Percentiles rank a stretch among this genome's conserved stretches.
Conservation (phyloP, 2,113 vertebrate genomes). For the Xiphophorus hellerii region DNA sequence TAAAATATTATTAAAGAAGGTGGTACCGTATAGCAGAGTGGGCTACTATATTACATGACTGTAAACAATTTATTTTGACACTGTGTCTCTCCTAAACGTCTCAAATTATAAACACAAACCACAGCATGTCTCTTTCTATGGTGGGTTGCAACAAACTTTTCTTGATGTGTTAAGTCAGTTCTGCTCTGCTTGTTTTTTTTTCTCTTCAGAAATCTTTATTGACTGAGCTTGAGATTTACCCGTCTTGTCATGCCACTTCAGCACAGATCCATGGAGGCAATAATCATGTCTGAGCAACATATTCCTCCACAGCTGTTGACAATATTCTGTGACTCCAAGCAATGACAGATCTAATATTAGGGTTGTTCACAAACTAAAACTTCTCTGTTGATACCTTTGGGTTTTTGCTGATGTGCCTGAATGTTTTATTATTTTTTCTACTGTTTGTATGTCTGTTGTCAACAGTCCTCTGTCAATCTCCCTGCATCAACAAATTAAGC, state of each 20-base stretch:
- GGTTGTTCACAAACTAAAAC: background rate
- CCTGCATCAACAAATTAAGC: conserved; percentile 2
- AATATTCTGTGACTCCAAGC: background rate
- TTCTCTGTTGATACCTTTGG: background rate
- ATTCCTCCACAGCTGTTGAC: conserved; percentile 4
- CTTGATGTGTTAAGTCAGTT: background rate
- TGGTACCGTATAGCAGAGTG: no score
- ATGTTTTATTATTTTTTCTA: background rate
- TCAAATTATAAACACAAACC: background rate
- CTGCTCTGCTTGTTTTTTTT: background rate
- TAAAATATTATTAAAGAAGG: no score
- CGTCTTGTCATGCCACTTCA: conserved; percentile 5
- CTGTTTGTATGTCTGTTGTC: background rate
- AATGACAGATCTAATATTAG: conserved; percentile 1
- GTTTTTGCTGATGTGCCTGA: background rate
- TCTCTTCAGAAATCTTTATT: conserved; percentile 12
- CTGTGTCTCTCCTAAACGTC: background rate
- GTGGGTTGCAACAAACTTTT: background rate
- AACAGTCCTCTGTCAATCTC: background rate
- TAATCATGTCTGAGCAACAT: conserved; percentile 11
- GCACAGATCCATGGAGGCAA: conserved; percentile 18
- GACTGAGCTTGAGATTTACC: background rate
- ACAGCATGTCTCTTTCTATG: background rate
- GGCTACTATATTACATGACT: background rate
- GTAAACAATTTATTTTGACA: background rate